Percentiles rank a stretch among this genome's conserved stretches.
These are phyloP conservation scores for Phocides pigmalion DNA, from an alignment of 1,140 invertebrate genomes.

Conservation along the genomic window DNA sequence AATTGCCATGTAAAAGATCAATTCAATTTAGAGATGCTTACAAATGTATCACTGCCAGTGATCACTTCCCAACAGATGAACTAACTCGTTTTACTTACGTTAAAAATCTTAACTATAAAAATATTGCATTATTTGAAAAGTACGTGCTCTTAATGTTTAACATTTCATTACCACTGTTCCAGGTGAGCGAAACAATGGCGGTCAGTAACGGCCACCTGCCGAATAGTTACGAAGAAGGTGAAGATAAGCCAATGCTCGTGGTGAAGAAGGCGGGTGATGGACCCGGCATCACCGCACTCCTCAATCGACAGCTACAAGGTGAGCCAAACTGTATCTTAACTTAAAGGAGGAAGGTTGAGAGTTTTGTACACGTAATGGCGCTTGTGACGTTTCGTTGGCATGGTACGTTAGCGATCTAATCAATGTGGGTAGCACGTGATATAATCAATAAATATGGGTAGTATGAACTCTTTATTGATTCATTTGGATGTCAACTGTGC, in stretches of 20 bases:
- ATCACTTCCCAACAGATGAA: no score
- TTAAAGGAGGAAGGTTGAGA: not conserved
- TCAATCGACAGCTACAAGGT: slow-evolving; percentile 92
- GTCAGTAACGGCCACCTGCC: slow-evolving; percentile 88
- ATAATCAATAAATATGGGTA: no score
- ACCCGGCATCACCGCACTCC: slow-evolving; percentile 89
- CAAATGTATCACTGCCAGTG: no score
- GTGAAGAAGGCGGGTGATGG: slow-evolving; percentile 90
- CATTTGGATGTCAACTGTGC: no score
- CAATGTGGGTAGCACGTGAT: not conserved
- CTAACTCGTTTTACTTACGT: no score
- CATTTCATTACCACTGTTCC: slow-evolving; percentile 38
- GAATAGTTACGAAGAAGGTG: slow-evolving; percentile 88
- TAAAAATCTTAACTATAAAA: no score
- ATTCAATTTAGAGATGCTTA: no score
- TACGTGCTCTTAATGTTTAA: no score
- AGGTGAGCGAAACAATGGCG: slow-evolving; percentile 92
- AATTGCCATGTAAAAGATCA: no score
- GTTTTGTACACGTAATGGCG: slow-evolving; percentile 4
- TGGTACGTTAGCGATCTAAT: not conserved
- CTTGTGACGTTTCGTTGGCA: not conserved
- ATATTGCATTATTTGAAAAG: no score
- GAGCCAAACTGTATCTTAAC: slow-evolving; percentile 40
- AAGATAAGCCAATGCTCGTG: slow-evolving; percentile 90
- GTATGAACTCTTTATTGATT: no score